Conservation (phyloP, 2,797 vertebrate species). For the Dicrostonyx torquatus region DNA sequence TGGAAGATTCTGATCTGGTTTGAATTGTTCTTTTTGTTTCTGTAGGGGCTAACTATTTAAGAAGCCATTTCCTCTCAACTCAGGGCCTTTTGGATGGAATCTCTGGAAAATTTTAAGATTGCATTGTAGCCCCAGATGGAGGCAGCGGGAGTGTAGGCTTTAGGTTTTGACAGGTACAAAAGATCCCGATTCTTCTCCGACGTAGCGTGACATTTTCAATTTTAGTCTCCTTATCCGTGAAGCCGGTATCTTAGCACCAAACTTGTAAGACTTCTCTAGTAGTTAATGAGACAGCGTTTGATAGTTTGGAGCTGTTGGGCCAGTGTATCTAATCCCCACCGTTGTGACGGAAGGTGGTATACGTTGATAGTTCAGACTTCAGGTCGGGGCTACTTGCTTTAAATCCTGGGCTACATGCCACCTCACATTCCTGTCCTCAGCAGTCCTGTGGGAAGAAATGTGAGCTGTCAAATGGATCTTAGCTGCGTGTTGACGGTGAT, state of each 20-base stretch:
- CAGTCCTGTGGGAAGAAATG: conserved; percentile 95
- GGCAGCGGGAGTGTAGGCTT: not conserved
- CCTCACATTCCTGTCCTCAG: conserved; percentile 94
- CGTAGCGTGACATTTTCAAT: not conserved
- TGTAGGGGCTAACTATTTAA: not conserved
- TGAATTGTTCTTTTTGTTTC: not conserved
- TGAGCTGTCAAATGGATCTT: conserved; percentile 92
- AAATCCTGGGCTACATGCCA: conserved; percentile 87
- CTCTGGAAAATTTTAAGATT: conserved; percentile 27
- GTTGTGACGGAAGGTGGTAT: not conserved
- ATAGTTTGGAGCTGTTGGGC: not conserved
- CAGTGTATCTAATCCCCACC: not conserved
- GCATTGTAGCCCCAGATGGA: not conserved
- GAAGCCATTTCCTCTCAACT: not conserved
- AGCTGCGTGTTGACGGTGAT: not conserved
- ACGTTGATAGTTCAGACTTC: not conserved
- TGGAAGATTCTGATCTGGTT: conserved; percentile 13
- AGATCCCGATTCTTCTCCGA: not conserved
- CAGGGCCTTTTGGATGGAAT: not conserved
- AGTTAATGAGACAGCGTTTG: not conserved
- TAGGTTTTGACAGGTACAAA: not conserved
- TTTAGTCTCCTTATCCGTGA: not conserved
- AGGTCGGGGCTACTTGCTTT: not conserved
- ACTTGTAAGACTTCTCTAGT: not conserved
- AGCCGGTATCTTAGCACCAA: not conserved